Base-by-base conservation (phyloP, 1,140 invertebrate genomes). In the Glossosoma conforme region DNA sequence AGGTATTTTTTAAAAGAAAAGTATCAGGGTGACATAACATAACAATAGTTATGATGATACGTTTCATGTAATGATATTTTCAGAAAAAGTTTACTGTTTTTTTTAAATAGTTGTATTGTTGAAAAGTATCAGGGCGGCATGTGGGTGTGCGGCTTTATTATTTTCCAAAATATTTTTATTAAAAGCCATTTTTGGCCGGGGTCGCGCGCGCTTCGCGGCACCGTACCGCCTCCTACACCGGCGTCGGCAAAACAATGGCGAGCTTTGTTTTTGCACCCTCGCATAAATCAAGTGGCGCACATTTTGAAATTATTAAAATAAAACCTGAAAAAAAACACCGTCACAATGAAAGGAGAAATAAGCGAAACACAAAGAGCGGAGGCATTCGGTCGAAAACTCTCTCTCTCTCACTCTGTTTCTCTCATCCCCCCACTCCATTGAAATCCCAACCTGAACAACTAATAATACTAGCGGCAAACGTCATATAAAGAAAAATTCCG, bases 221-320 rank as follows among this genome's bases (percentile, higher is more conserved):
- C n/a, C 33, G 44, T 10, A 10, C 21, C 21, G n/a, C 33, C 14
- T 33, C 35, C 44, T 11, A 15, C 20, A 30, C 30, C 22, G 18
- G 10, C 10, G 40, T 22, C 50, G 4, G 30, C 28, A 25, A 43
- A 54, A 54, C 52, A 54, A 54, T 54, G 36, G 44, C 40, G 15
- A 42, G 52, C 52, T 54, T 54, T 54, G 44, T 47, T 54, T 54
- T 54, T 47, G 19, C 35, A 30, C 35, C 44, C 55, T 37, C 28
- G 35, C 32, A 57, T 57, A 57, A 57, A 57, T 57, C 55, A 57
- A 44, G 50, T 52, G 49, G 55, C 44, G 49, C 54, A 45, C 55
- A 57, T 49, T 57, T 57, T 57, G 55, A 57, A 57, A 57, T 57
- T 57, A 57, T 57, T 57, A 57, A 57, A 57, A 57, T 57, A 57